Evolutionary conservation across 2,113 vertebrate genomes (phyloP).

Genomic region (Capreolus pygargus): DNA sequence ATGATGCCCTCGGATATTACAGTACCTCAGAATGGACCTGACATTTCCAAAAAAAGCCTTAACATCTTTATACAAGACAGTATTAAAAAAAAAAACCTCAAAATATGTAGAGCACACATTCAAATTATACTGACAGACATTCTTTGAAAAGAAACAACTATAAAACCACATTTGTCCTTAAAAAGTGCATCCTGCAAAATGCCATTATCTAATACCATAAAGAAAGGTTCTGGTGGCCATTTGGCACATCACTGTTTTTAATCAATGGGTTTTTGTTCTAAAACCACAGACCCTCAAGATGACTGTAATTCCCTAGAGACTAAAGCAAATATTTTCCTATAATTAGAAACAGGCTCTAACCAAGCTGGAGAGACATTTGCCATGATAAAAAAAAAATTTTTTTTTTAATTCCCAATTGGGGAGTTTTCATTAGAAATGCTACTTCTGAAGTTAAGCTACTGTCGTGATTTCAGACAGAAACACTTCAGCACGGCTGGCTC

Average conservation of each 20-base stretch:
- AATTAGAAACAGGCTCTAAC: not conserved
- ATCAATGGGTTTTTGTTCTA: constrained; percentile 6
- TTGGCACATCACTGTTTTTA: not conserved
- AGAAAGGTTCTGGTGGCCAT: not conserved
- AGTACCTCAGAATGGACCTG: not conserved
- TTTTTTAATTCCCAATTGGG: not conserved
- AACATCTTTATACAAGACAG: not conserved
- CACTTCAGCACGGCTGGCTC: rapidly evolving
- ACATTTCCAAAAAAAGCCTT: not conserved
- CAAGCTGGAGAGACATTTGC: not conserved
- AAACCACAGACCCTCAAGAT: constrained; percentile 2
- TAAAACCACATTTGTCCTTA: not conserved
- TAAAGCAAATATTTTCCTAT: not conserved
- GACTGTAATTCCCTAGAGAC: not conserved
- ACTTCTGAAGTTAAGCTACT: not conserved
- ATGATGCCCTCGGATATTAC: not conserved
- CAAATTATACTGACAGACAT: not conserved
- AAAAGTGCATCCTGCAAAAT: not conserved
- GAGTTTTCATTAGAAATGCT: not conserved
- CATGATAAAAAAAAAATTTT: not conserved
- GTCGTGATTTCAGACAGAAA: not conserved
- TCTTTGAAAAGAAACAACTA: not conserved
- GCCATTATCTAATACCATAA: not conserved
- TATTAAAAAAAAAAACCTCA: no score
- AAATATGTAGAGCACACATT: not conserved